These are phyloP conservation scores for Metallyticus violacea DNA, from an alignment of 2,888 invertebrate genomes.

Conservation along the genomic window DNA sequence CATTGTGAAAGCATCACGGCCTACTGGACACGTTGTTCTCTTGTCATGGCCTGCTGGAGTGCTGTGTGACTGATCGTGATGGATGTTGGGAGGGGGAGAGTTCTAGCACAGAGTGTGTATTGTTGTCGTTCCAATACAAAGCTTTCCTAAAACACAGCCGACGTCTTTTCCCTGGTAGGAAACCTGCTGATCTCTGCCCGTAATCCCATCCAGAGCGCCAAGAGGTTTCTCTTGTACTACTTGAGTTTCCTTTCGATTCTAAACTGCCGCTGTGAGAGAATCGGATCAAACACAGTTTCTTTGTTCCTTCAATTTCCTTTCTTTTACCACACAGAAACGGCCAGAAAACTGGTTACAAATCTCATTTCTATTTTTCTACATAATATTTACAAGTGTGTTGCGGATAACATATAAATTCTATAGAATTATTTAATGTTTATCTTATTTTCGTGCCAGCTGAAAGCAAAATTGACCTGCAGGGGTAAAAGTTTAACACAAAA, in stretches of 20 bases:
- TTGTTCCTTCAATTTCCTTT: background rate
- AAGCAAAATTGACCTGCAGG: too few relatives aligned
- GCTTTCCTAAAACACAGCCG: background rate
- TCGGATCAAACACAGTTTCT: background rate
- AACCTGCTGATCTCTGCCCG: background rate
- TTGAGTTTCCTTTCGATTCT: background rate
- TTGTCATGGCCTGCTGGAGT: background rate
- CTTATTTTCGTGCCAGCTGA: too few relatives aligned
- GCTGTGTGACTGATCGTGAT: background rate
- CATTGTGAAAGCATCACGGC: background rate
- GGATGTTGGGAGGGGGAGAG: too few relatives aligned
- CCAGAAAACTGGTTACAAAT: too few relatives aligned
- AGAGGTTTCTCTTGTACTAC: background rate
- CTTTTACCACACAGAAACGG: background rate
- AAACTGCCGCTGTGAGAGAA: background rate
- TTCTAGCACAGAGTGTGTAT: background rate
- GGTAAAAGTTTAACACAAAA: too few relatives aligned
- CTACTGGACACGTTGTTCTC: background rate
- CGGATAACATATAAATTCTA: too few relatives aligned
- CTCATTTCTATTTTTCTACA: too few relatives aligned
- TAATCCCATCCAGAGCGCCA: background rate
- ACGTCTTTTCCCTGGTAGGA: background rate
- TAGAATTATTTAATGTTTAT: too few relatives aligned
- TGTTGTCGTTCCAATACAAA: background rate
- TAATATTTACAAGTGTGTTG: too few relatives aligned